phyloP scores from a whole-genome alignment of 2,113 vertebrate genomes.

The Diadophis punctatus region DNA sequence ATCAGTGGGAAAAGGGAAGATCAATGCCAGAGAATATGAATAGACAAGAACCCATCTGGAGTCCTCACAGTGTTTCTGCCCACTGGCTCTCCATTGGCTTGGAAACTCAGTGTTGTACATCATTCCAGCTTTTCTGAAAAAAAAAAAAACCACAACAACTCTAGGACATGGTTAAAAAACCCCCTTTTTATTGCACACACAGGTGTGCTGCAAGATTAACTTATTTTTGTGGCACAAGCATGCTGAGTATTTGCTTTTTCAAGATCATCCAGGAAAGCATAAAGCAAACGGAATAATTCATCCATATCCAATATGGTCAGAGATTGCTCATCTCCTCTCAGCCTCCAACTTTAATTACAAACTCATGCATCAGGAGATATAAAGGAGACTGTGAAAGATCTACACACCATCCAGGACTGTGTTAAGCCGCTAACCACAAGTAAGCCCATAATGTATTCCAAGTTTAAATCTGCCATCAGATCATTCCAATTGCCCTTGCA shows the following conservation, averaged over 20 bases:
- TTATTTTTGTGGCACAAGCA: slow-evolving; percentile 1
- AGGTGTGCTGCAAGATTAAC: neutral
- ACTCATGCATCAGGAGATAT: neutral
- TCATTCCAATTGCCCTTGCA: slow-evolving; percentile 33
- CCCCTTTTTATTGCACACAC: slow-evolving; percentile 6
- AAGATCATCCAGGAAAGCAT: slow-evolving; percentile 24
- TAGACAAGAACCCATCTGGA: neutral
- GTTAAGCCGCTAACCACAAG: rapidly evolving
- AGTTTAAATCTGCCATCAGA: slow-evolving; percentile 10
- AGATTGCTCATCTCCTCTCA: neutral
- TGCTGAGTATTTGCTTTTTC: slow-evolving; percentile 11
- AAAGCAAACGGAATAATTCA: neutral
- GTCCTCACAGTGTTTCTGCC: neutral
- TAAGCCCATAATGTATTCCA: slow-evolving; percentile 13
- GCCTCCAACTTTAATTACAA: neutral
- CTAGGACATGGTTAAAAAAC: neutral
- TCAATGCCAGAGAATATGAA: neutral
- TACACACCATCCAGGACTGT: neutral
- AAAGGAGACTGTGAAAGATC: neutral
- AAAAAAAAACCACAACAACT: neutral
- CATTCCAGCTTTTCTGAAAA: neutral
- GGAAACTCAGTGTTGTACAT: neutral
- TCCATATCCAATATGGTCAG: neutral
- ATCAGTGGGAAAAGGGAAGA: neutral
- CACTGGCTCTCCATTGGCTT: neutral